Evolutionary conservation across 2,797 vertebrate species (phyloP).

Genomic region (Serranus cabrilla): DNA sequence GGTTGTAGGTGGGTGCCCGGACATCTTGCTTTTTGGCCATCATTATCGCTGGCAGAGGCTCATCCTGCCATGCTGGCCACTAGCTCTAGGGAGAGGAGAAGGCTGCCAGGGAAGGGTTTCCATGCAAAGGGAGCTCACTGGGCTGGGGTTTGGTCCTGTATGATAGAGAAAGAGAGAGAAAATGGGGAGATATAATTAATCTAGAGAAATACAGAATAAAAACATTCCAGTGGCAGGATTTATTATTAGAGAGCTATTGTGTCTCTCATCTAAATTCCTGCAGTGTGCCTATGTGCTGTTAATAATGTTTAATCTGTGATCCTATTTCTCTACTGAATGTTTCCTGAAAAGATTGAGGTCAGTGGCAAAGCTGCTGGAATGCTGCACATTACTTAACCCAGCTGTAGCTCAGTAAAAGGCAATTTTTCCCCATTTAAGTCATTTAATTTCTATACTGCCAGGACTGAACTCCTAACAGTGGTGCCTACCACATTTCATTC

Average conservation of each 20-base stretch:
- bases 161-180: conserved; percentile 51
- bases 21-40: conserved; percentile 99
- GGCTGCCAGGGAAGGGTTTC: conserved; percentile 73
- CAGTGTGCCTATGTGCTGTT: conserved; percentile 50
- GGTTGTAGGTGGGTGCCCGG: conserved; percentile 94
- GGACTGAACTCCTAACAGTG: conserved; percentile 31
- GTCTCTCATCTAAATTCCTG: conserved; percentile 56
- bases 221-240: conserved; percentile 38
- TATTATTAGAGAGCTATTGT: conserved; percentile 52
- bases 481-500: conserved; percentile 49
- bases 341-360: conserved; percentile 82
- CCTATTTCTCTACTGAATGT: conserved; percentile 66
- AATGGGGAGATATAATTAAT: conserved; percentile 56
- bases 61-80: conserved; percentile 92
- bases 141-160: conserved; percentile 75
- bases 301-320: conserved; percentile 76
- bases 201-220: conserved; percentile 28
- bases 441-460: conserved; percentile 52
- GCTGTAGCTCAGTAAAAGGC: conserved; percentile 57
- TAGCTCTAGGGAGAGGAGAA: conserved; percentile 81
- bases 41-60: conserved; percentile 88
- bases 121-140: conserved; percentile 75
- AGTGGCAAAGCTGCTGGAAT: conserved; percentile 73
- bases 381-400: conserved; percentile 66
- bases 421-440: conserved; percentile 55